These are phyloP conservation scores for Protodeltote pygarga DNA, from an alignment of 2,888 invertebrate genomes.

Conservation along the genomic window DNA sequence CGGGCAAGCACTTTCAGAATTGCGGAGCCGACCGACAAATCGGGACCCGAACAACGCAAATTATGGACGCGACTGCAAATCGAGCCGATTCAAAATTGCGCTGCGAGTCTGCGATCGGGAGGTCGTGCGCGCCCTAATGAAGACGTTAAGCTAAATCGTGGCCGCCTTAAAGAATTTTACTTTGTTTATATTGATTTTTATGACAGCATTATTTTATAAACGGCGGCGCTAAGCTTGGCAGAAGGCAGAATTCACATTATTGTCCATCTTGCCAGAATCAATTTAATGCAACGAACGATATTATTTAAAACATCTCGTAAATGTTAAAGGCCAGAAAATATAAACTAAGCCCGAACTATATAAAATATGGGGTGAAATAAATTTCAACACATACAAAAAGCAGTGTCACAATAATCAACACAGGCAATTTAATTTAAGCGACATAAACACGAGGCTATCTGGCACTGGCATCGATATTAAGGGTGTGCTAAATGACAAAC, in stretches of 20 bases:
- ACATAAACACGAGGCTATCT: constrained; percentile 83
- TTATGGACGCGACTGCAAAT: constrained; percentile 70
- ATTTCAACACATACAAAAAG: constrained; percentile 75
- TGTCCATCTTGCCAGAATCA: constrained; percentile 5
- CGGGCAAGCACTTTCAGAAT: constrained; percentile 71
- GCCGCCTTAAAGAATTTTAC: constrained; percentile 73
- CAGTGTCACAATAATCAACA: constrained; percentile 81
- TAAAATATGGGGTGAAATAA: constrained; percentile 67
- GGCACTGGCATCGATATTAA: constrained; percentile 82
- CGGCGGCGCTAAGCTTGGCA: constrained; percentile 12
- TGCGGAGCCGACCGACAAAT: constrained; percentile 74
- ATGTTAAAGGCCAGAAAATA: constrained; percentile 29
- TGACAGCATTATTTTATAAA: constrained; percentile 76
- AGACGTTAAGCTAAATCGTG: constrained; percentile 82
- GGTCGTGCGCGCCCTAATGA: constrained; percentile 81
- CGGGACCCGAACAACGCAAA: constrained; percentile 76
- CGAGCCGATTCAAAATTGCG: constrained; percentile 76
- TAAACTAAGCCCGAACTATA: constrained; percentile 43
- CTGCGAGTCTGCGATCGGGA: constrained; percentile 69
- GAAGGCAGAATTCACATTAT: background rate
- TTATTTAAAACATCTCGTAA: constrained; percentile 16
- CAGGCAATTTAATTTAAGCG: constrained; percentile 83
- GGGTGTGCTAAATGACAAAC: constrained; percentile 84
- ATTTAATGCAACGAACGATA: constrained; percentile 1
- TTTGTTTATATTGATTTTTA: constrained; percentile 82